Conservation (phyloP, 2,113 vertebrate species). For the Isichthys henryi region DNA sequence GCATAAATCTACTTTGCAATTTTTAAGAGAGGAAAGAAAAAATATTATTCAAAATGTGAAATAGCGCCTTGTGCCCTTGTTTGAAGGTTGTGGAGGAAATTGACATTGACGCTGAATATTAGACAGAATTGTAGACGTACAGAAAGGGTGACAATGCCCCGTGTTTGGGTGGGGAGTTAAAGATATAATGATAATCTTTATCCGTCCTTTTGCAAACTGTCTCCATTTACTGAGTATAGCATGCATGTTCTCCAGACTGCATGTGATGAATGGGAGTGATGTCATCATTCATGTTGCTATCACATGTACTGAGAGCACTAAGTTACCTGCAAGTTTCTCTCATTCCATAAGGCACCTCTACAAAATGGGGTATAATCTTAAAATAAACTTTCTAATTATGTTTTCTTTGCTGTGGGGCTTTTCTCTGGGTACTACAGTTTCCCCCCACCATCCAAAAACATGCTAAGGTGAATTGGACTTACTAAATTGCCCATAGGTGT, state of each 20-base stretch:
- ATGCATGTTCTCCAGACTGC: background rate
- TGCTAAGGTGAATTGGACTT: background rate
- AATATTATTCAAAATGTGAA: background rate
- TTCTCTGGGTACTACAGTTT: background rate
- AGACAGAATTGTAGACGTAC: background rate
- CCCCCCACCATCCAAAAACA: background rate
- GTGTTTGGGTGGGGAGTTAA: background rate
- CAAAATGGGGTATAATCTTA: background rate
- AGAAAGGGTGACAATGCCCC: background rate
- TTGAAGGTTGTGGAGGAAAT: background rate
- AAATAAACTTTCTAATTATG: background rate
- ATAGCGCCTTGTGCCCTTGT: background rate
- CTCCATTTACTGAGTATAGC: background rate
- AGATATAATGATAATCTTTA: background rate
- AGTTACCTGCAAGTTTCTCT: background rate
- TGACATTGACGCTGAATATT: background rate
- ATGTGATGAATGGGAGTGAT: background rate
- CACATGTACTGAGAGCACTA: background rate
- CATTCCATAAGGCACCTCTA: background rate
- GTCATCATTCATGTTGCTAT: background rate
- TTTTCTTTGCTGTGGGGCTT: background rate
- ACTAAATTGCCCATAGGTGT: background rate
- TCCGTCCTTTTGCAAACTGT: background rate
- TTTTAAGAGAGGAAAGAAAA: background rate
- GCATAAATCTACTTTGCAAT: background rate